Conservation (phyloP, 1,140 invertebrate genomes). For the Meloidogyne floridensis region DNA sequence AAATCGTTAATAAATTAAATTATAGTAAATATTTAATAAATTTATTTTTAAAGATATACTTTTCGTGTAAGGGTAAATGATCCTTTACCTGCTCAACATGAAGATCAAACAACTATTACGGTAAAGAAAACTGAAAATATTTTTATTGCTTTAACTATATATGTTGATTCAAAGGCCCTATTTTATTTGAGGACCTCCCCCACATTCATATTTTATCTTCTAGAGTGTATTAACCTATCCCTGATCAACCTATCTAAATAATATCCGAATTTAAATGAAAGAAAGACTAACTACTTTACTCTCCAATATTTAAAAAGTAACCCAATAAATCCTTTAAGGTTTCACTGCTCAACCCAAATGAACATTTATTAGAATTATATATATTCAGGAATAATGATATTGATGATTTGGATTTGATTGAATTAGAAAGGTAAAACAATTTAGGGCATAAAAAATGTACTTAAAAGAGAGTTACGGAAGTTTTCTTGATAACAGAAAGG, state of each 20-base stretch:
- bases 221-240: too few species aligned
- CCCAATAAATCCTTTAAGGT: neutral
- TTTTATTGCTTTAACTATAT: too few species aligned
- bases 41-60: conserved; percentile 13
- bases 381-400: neutral
- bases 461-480: too few species aligned
- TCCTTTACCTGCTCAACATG: neutral
- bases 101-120: conserved; percentile 13
- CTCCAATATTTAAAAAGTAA: neutral
- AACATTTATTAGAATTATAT: conserved; percentile 5
- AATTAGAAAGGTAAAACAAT: neutral
- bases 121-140: neutral
- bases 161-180: too few species aligned
- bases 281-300: too few species aligned
- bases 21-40: neutral
- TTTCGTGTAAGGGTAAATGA: conserved; percentile 10
- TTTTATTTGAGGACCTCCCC: too few species aligned
- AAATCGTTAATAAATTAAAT: neutral
- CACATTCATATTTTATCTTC: too few species aligned
- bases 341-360: neutral
- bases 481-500: too few species aligned
- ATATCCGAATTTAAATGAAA: too few species aligned
- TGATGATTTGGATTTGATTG: neutral
- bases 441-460: too few species aligned
- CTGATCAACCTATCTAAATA: too few species aligned